phyloP scores from a whole-genome alignment of 92 coral and sea anemone genomes.

The Umimayanthus chanpuru region DNA sequence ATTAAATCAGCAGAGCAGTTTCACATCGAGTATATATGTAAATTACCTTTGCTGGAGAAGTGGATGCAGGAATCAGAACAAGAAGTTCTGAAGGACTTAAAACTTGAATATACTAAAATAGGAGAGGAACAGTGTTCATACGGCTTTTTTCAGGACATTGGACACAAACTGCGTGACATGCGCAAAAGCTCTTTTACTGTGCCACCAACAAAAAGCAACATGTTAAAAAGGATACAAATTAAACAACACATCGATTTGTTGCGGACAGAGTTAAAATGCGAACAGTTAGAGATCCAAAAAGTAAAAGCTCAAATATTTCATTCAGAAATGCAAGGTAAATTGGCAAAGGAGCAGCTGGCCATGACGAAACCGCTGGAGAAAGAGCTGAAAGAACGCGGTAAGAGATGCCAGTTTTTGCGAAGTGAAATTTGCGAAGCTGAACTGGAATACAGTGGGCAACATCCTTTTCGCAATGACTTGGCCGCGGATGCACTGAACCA shows the following conservation, averaged over 20 bases:
- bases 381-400: conserved; percentile 47
- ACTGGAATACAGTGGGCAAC: not conserved
- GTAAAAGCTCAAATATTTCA: conserved; percentile 59
- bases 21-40: conserved; percentile 3
- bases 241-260: conserved; percentile 50
- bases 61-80: conserved; percentile 29
- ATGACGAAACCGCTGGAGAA: conserved; percentile 57
- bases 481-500: not conserved
- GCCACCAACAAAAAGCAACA: conserved; percentile 9
- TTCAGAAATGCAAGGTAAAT: conserved; percentile 45
- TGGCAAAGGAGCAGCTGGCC: conserved; percentile 29
- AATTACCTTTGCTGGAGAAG: conserved; percentile 20
- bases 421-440: conserved; percentile 49
- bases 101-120: conserved; percentile 1
- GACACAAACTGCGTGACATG: conserved; percentile 15
- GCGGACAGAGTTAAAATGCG: conserved; percentile 58
- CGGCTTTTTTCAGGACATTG: conserved; percentile 18
- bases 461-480: not conserved
- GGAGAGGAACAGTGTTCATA: conserved; percentile 3
- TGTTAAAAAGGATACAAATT: conserved; percentile 1
- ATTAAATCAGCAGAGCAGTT: conserved; percentile 6
- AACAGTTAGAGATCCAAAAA: conserved; percentile 64
- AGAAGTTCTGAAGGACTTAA: conserved; percentile 20
- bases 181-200: conserved; percentile 19
- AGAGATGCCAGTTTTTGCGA: conserved; percentile 57